These are phyloP conservation scores for Apis cerana DNA, from an alignment of 1,140 invertebrate genomes.

Conservation along the genomic window DNA sequence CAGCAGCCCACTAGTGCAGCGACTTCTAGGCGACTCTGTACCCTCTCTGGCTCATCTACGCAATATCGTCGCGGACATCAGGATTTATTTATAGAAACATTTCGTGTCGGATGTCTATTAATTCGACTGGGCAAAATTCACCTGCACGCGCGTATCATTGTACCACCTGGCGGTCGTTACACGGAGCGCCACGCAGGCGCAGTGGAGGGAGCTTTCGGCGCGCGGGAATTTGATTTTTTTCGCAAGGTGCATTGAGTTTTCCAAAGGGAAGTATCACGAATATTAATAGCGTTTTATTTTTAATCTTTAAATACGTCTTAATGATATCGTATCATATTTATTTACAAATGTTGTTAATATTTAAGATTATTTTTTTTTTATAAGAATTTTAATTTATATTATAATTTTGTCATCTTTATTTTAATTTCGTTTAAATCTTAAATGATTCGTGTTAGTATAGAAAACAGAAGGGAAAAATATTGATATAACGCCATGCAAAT, in stretches of 20 bases:
- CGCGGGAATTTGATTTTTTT: constrained; percentile 21
- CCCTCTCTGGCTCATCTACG: constrained; percentile 39
- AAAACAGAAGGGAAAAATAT: no score
- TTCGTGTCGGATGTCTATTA: constrained; percentile 25
- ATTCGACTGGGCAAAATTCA: constrained; percentile 29
- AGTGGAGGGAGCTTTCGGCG: not conserved
- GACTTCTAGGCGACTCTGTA: constrained; percentile 59
- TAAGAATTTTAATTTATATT: not conserved
- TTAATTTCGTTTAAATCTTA: not conserved
- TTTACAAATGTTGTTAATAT: not conserved
- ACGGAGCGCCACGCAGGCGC: not conserved
- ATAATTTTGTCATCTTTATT: not conserved
- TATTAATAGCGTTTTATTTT: not conserved
- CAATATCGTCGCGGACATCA: constrained; percentile 34
- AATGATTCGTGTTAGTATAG: not conserved
- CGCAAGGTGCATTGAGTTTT: not conserved
- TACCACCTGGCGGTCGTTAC: constrained; percentile 48
- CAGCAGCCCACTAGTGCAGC: constrained; percentile 49
- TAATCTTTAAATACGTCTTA: not conserved
- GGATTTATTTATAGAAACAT: constrained; percentile 60
- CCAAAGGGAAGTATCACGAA: not conserved
- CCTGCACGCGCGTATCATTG: constrained; percentile 9
- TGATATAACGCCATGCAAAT: no score
- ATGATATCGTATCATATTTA: not conserved
- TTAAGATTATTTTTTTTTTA: not conserved